phyloP scores from a whole-genome alignment of 1,140 invertebrate genomes.

The Alviniconcha marisindica region DNA sequence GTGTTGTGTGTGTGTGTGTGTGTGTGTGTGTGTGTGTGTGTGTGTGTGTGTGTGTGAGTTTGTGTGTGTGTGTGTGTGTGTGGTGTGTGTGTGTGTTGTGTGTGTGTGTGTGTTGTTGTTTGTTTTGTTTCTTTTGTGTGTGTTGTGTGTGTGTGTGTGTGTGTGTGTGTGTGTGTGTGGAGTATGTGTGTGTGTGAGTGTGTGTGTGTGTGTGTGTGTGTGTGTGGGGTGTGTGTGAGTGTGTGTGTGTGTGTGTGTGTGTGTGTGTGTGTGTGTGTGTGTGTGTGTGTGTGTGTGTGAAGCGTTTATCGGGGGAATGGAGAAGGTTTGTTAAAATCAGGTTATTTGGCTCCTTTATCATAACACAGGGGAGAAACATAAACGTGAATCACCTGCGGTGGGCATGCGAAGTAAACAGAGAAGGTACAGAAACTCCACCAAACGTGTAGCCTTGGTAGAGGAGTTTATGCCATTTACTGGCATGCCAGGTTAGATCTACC shows the following conservation, averaged over 20 bases:
- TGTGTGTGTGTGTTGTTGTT: background rate
- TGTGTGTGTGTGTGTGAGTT: background rate
- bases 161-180: background rate
- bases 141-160: background rate
- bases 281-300: background rate
- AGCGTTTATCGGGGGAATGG: no score
- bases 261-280: background rate
- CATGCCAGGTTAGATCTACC: no score
- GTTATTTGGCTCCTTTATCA: background rate
- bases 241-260: slow-evolving; percentile 22
- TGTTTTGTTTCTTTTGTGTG: background rate
- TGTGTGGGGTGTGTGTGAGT: slow-evolving; percentile 8
- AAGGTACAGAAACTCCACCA: no score
- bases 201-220: slow-evolving; percentile 5
- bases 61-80: no score
- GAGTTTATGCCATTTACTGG: no score
- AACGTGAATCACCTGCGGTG: no score
- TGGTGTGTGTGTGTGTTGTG: no score
- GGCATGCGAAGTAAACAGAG: no score
- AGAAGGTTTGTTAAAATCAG: background rate
- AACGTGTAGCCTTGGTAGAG: no score
- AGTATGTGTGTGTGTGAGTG: background rate
- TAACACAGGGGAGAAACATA: no score
- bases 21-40: background rate
- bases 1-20: no score